A percentile compares a stretch with the other conserved stretches of the same genome.
Conservation (phyloP, 2,113 vertebrate species). For the Neopipo cinnamomea region DNA sequence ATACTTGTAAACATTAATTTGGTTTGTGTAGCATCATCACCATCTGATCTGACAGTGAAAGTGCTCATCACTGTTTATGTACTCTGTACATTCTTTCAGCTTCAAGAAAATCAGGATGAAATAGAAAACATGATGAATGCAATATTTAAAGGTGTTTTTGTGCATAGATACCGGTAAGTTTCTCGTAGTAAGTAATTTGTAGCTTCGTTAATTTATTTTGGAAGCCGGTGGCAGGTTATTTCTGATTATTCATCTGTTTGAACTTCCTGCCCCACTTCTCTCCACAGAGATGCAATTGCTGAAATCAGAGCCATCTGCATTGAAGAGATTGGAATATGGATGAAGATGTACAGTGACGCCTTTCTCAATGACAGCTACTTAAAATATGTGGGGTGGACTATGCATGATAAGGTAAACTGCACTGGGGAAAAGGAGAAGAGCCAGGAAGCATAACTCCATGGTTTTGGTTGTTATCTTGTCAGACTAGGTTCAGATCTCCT, state of each 20-base stretch:
- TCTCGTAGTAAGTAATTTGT: not conserved
- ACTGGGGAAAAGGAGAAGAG: not conserved
- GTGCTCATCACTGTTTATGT: not conserved
- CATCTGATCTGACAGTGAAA: not conserved
- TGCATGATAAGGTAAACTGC: slow-evolving; percentile 93
- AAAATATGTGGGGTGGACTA: slow-evolving; percentile 99
- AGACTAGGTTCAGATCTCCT: not conserved
- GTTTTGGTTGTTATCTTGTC: not conserved
- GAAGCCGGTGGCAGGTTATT: not conserved
- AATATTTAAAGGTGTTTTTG: slow-evolving; percentile 99
- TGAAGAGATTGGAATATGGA: slow-evolving; percentile 99
- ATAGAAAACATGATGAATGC: slow-evolving; percentile 99
- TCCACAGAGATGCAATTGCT: slow-evolving; percentile 92
- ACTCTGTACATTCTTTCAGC: slow-evolving; percentile 77
- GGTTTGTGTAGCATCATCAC: not conserved
- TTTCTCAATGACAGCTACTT: slow-evolving; percentile 99
- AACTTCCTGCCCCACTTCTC: not conserved
- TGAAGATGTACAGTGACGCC: slow-evolving; percentile 99
- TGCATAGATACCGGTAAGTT: slow-evolving; percentile 95
- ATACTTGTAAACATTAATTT: not conserved
- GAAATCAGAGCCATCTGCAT: slow-evolving; percentile 98
- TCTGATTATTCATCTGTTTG: not conserved
- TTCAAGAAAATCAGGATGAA: slow-evolving; percentile 99
- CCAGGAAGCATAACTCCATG: not conserved
- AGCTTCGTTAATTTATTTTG: not conserved